Percentiles rank a stretch among this genome's conserved stretches.
These are phyloP conservation scores for Goniozus legneri DNA, from an alignment of 1,140 invertebrate species.

Conservation along the genomic window DNA sequence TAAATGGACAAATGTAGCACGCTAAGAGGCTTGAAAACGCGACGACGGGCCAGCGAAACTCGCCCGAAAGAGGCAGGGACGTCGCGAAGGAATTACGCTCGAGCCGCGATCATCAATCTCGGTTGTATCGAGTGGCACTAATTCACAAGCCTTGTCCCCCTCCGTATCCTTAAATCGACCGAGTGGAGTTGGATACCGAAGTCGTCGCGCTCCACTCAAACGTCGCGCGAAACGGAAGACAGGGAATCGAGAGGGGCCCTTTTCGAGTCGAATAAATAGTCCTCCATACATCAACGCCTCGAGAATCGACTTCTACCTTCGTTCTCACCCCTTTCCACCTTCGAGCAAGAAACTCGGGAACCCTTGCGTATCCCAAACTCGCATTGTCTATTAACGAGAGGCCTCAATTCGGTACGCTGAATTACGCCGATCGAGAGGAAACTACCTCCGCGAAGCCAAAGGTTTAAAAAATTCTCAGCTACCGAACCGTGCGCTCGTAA, in stretches of 20 bases:
- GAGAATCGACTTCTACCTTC: constrained; percentile 17
- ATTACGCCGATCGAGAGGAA: no score
- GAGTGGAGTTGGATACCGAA: constrained; percentile 25
- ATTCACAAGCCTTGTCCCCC: constrained; percentile 46
- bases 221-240: no score
- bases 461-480: no score
- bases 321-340: neutral
- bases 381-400: neutral
- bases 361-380: no score
- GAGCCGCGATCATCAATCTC: constrained; percentile 43
- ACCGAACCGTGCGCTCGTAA: no score
- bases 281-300: constrained; percentile 37
- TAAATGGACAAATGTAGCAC: constrained; percentile 11
- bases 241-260: constrained; percentile 13
- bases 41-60: constrained; percentile 9
- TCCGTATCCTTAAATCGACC: no score
- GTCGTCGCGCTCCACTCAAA: no score
- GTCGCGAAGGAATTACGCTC: constrained; percentile 1
- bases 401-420: constrained; percentile 28
- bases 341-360: neutral
- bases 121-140: constrained; percentile 43
- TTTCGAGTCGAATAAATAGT: constrained; percentile 41
- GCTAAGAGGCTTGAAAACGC: constrained; percentile 13
- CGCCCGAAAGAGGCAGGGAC: constrained; percentile 8
- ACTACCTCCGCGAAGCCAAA: no score